Evolutionary conservation across 2,888 invertebrate species (phyloP).

Genomic region (Protodeltote pygarga): DNA sequence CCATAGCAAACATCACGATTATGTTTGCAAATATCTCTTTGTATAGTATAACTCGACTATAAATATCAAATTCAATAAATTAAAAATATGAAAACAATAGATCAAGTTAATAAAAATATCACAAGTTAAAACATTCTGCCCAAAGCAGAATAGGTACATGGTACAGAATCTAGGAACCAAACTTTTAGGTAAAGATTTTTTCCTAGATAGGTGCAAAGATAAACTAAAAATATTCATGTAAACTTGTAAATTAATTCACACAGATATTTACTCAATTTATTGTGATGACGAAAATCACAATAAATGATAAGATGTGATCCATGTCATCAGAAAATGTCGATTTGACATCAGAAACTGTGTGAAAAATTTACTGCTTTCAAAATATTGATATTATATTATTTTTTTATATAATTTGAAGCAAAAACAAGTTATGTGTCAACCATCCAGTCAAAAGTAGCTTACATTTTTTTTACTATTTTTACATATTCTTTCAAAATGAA

Average conservation of each 20-base stretch:
- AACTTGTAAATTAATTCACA: slow-evolving; percentile 39
- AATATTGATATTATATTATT: slow-evolving; percentile 23
- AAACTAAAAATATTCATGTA: slow-evolving; percentile 34
- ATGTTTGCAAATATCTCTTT: slow-evolving; percentile 55
- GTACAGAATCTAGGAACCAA: slow-evolving; percentile 33
- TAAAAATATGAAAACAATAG: slow-evolving; percentile 48
- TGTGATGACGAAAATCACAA: neutral
- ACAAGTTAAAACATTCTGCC: slow-evolving; percentile 40
- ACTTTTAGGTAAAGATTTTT: slow-evolving; percentile 21
- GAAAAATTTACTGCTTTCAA: slow-evolving; percentile 37
- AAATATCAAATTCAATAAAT: slow-evolving; percentile 41
- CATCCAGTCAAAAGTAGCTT: slow-evolving; percentile 8
- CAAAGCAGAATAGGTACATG: slow-evolving; percentile 31
- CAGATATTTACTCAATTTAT: slow-evolving; percentile 3
- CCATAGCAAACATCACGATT: slow-evolving; percentile 4
- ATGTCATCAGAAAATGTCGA: too few relatives aligned
- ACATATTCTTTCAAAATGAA: slow-evolving; percentile 21
- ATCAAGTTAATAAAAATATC: slow-evolving; percentile 47
- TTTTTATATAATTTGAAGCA: slow-evolving; percentile 41
- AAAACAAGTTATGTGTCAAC: slow-evolving; percentile 42
- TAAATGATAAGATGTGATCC: too few relatives aligned
- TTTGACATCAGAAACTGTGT: slow-evolving; percentile 36
- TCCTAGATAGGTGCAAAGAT: slow-evolving; percentile 40
- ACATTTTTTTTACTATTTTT: slow-evolving; percentile 6
- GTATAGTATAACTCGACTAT: slow-evolving; percentile 26